Evolutionary conservation across 2,888 invertebrate species (phyloP).

Genomic region (Phortica okadai): DNA sequence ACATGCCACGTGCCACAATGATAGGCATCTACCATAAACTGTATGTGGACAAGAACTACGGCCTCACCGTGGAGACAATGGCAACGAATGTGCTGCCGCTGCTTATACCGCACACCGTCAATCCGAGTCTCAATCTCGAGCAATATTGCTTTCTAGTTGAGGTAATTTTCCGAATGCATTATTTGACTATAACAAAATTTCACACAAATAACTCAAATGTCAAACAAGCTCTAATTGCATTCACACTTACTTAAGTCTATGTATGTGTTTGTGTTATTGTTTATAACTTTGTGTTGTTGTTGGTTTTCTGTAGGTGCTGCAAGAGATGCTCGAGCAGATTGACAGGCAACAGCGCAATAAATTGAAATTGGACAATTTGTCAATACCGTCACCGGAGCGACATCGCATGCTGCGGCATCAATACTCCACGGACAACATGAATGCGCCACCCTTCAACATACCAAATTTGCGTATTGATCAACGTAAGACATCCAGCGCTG

Average conservation of each 20-base stretch:
- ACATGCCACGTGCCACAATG: neutral
- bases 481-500: slow-evolving; percentile 92
- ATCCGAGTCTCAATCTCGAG: slow-evolving; percentile 88
- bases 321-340: slow-evolving; percentile 94
- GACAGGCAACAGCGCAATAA: slow-evolving; percentile 93
- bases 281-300: neutral
- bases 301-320: slow-evolving; percentile 81
- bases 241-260: neutral
- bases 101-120: slow-evolving; percentile 93
- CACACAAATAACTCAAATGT: neutral
- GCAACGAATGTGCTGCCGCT: slow-evolving; percentile 96
- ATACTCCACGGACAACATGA: slow-evolving; percentile 91
- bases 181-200: slow-evolving; percentile 13
- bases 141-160: slow-evolving; percentile 88
- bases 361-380: slow-evolving; percentile 88
- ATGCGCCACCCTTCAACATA: slow-evolving; percentile 89
- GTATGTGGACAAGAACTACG: slow-evolving; percentile 93
- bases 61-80: slow-evolving; percentile 92
- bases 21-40: slow-evolving; percentile 93
- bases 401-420: slow-evolving; percentile 87
- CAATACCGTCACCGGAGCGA: slow-evolving; percentile 86
- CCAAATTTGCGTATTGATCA: slow-evolving; percentile 92
- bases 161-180: slow-evolving; percentile 57
- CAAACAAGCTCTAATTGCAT: neutral
- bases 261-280: neutral